These are phyloP conservation scores for Sinohyriopsis cumingii DNA, from an alignment of 2,888 invertebrate genomes.

Conservation along the genomic window DNA sequence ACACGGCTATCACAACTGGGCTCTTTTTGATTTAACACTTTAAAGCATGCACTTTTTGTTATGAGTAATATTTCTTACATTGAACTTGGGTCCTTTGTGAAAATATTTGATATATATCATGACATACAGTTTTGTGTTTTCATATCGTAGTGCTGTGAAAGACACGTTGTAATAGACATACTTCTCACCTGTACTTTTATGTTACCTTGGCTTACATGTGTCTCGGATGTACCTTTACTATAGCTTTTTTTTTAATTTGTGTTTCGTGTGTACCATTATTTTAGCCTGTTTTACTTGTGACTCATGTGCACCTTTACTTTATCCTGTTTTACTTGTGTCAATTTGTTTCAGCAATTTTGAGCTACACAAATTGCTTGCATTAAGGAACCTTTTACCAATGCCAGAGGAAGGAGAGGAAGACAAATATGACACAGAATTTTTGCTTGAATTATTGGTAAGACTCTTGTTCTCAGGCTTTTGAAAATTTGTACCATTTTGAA, in stretches of 20 bases:
- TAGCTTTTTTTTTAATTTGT: not conserved
- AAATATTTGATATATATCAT: no score
- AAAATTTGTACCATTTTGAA: not conserved
- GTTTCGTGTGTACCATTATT: not conserved
- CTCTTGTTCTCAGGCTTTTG: not conserved
- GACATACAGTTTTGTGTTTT: no score
- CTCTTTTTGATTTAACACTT: no score
- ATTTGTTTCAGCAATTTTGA: conserved; percentile 79
- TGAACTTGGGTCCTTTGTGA: no score
- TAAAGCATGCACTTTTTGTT: no score
- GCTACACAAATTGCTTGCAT: conserved; percentile 88
- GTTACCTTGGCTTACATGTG: no score
- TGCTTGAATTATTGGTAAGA: conserved; percentile 88
- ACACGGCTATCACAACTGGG: no score
- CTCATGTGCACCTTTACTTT: no score
- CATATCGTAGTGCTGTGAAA: no score
- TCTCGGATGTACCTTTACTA: not conserved
- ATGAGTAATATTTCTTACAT: no score
- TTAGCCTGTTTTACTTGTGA: not conserved
- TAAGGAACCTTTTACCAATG: conserved; percentile 88
- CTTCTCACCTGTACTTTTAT: no score
- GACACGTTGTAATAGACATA: no score
- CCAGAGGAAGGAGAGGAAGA: conserved; percentile 77
- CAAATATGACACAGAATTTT: conserved; percentile 80
- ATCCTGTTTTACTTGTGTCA: not conserved